phyloP scores from a whole-genome alignment of 2,113 vertebrate species.

The Rhagologus leucostigma region DNA sequence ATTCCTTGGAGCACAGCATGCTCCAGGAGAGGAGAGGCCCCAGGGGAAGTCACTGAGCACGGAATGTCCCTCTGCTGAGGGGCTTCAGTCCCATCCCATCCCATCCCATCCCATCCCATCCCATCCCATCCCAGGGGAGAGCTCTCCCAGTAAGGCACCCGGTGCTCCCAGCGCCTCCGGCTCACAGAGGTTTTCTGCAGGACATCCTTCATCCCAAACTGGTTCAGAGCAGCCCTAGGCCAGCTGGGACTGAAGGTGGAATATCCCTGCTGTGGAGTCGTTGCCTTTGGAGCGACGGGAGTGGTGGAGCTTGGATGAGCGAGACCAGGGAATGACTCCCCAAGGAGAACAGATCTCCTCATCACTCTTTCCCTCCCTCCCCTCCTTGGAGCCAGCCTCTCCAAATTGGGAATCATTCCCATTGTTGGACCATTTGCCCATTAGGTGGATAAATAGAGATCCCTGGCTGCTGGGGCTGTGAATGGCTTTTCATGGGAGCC shows the following conservation, averaged over 20 bases:
- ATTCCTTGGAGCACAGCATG: rapidly evolving
- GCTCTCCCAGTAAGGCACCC: not conserved
- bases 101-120: not conserved
- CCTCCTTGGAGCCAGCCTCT: not conserved
- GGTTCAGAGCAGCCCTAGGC: not conserved
- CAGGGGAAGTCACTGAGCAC: not conserved
- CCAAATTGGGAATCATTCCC: not conserved
- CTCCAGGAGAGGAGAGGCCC: not conserved
- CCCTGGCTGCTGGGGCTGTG: not conserved
- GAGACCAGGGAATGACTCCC: not conserved
- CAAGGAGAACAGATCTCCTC: not conserved
- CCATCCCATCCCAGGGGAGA: not conserved
- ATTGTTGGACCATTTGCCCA: not conserved
- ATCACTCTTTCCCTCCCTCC: not conserved
- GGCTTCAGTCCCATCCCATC: not conserved
- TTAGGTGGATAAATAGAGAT: not conserved
- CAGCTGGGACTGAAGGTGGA: not conserved
- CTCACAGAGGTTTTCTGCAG: not conserved
- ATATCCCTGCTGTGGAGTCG: rapidly evolving
- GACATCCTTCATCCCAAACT: not conserved
- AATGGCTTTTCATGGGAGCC: not conserved
- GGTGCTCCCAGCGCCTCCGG: not conserved
- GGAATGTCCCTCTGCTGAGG: not conserved
- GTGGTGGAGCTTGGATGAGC: not conserved
- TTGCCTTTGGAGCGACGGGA: not conserved